Percentiles rank a stretch among this genome's conserved stretches.
Evolutionary conservation across 2,113 vertebrate species (phyloP).

Genomic region (Laticauda colubrina): DNA sequence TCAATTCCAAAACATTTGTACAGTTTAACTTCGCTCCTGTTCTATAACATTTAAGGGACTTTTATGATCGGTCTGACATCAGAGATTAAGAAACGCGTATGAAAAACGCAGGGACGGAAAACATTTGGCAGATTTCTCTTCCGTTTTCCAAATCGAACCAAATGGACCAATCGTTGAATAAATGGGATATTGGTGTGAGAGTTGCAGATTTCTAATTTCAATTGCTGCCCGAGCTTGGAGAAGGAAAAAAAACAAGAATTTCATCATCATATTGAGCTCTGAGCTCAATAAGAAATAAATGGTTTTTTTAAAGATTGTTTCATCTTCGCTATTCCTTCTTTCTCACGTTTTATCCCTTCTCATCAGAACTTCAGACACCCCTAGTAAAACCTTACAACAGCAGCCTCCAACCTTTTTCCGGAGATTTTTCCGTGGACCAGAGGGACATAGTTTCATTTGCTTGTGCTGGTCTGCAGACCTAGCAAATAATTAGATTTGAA

Average conservation of each 20-base stretch:
- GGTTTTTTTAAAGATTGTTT: not conserved
- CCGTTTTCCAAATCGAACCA: not conserved
- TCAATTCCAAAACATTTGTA: not conserved
- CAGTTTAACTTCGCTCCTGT: not conserved
- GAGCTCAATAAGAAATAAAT: not conserved
- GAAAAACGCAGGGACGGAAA: not conserved
- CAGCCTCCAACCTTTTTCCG: too few relatives aligned
- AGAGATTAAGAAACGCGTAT: not conserved
- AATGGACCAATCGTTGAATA: not conserved
- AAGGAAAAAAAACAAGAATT: not conserved
- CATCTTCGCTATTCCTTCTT: not conserved
- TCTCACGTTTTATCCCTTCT: not conserved
- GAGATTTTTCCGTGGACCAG: too few relatives aligned
- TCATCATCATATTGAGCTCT: not conserved
- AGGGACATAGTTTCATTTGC: too few relatives aligned
- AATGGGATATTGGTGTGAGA: not conserved
- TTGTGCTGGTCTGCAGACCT: too few relatives aligned
- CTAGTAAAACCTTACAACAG: conserved; percentile 14
- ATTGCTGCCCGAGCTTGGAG: not conserved
- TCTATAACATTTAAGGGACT: not conserved
- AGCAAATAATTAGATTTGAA: too few relatives aligned
- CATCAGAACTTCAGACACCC: conserved; percentile 24
- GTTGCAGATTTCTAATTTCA: not conserved
- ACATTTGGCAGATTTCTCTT: not conserved
- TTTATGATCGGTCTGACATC: not conserved